These are phyloP conservation scores for Plemyria rubiginata DNA, from an alignment of 2,888 invertebrate genomes.

Conservation along the genomic window DNA sequence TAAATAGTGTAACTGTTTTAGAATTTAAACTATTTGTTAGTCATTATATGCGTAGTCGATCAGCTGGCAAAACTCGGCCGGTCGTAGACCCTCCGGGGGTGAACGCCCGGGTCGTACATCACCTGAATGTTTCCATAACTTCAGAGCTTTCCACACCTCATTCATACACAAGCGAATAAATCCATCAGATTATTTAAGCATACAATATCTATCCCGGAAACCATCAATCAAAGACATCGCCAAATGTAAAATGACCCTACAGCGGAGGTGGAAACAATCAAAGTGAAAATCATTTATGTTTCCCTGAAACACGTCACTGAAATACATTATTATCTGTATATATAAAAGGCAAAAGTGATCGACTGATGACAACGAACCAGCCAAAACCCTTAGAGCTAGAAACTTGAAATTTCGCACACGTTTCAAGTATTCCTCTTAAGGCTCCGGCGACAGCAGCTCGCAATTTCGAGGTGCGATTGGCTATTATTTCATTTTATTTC, in stretches of 20 bases:
- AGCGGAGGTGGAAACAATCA: slow-evolving; percentile 35
- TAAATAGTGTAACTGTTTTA: slow-evolving; percentile 51
- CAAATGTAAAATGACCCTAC: slow-evolving; percentile 22
- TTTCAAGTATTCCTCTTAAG: too few species aligned
- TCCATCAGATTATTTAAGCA: slow-evolving; percentile 74
- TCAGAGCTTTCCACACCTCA: slow-evolving; percentile 61
- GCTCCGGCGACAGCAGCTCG: too few species aligned
- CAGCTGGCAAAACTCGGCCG: slow-evolving; percentile 80
- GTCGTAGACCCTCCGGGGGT: slow-evolving; percentile 74
- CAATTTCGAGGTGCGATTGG: too few species aligned
- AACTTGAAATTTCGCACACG: too few species aligned
- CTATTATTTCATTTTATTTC: too few species aligned
- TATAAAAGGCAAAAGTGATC: too few species aligned
- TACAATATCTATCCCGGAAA: slow-evolving; percentile 64
- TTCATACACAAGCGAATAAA: slow-evolving; percentile 69
- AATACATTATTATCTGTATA: not conserved
- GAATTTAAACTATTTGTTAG: slow-evolving; percentile 59
- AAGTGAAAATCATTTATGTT: slow-evolving; percentile 32
- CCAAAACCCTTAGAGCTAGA: too few species aligned
- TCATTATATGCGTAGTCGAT: slow-evolving; percentile 61
- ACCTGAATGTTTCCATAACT: slow-evolving; percentile 77
- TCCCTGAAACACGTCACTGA: slow-evolving; percentile 4
- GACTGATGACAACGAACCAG: too few species aligned
- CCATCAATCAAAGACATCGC: slow-evolving; percentile 44
- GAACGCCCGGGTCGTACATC: slow-evolving; percentile 67